Evolutionary conservation across 2,888 invertebrate genomes (phyloP).

Genomic region (Julus scandinavius): DNA sequence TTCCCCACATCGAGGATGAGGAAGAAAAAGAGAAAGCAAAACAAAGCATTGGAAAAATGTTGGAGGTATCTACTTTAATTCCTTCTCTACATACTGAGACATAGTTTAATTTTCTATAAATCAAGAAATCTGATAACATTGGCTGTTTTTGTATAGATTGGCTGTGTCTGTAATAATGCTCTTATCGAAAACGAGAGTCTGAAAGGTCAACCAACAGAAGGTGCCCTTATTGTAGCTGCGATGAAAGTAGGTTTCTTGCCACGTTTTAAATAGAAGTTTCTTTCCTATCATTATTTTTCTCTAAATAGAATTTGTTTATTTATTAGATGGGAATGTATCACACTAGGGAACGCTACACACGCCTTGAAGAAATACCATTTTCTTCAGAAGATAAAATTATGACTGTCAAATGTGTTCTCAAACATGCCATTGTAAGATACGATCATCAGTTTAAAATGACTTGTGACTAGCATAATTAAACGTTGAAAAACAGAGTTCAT

Average conservation of each 20-base stretch:
- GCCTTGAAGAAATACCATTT: conserved; percentile 96
- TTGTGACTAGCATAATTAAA: background rate
- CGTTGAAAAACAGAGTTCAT: too few species aligned
- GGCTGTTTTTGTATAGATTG: conserved; percentile 67
- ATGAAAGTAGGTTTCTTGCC: conserved; percentile 73
- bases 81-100: background rate
- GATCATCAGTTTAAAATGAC: background rate
- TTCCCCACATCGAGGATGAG: conserved; percentile 61
- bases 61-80: conserved; percentile 75
- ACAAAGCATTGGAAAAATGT: conserved; percentile 71
- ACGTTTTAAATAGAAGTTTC: background rate
- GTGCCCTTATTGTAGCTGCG: conserved; percentile 90
- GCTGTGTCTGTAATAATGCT: conserved; percentile 95
- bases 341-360: conserved; percentile 79
- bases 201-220: conserved; percentile 97
- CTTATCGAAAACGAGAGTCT: conserved; percentile 81
- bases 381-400: conserved; percentile 98
- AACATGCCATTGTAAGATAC: conserved; percentile 70
- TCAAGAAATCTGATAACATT: conserved; percentile 52
- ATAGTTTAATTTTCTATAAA: background rate
- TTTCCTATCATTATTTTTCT: background rate
- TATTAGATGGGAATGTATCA: conserved; percentile 82
- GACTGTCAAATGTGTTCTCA: conserved; percentile 92
- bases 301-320: too few species aligned
- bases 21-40: conserved; percentile 61